phyloP scores from a whole-genome alignment of 2,113 vertebrate genomes.

The Syrmaticus mikado region DNA sequence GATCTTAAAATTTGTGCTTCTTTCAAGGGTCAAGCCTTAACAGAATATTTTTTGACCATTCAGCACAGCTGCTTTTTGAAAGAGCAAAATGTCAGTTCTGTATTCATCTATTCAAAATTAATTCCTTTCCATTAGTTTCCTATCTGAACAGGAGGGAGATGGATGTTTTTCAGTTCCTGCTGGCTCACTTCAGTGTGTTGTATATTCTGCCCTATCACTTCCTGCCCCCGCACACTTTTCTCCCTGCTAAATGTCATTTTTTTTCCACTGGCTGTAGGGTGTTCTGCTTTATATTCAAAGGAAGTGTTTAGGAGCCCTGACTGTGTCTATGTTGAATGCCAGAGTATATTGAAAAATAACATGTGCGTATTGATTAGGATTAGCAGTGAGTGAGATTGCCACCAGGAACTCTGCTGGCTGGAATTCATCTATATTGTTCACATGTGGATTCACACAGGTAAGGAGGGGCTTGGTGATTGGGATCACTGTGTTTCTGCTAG shows the following conservation, averaged over 20 bases:
- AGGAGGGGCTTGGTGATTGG: not conserved
- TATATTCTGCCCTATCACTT: not conserved
- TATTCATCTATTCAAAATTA: not conserved
- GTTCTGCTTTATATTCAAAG: slow-evolving; percentile 1
- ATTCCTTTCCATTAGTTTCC: not conserved
- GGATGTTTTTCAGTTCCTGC: not conserved
- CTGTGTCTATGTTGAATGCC: not conserved
- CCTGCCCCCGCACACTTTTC: not conserved
- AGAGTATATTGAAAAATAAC: not conserved
- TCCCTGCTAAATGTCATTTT: not conserved
- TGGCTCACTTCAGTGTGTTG: not conserved
- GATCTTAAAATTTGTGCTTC: not conserved
- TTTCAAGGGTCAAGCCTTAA: not conserved
- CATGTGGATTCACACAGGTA: not conserved
- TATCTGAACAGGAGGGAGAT: not conserved
- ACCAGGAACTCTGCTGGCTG: not conserved
- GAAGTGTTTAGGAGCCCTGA: not conserved
- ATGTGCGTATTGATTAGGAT: not conserved
- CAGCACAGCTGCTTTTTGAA: not conserved
- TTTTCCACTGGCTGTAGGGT: not conserved
- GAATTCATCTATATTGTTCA: not conserved
- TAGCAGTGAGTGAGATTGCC: not conserved
- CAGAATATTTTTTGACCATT: not conserved
- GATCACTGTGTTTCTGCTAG: not conserved
- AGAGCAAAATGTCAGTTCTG: not conserved